Percentiles rank a stretch among this genome's conserved stretches.
Conservation (phyloP, 2,113 vertebrate species). For the Carassius carassius region DNA sequence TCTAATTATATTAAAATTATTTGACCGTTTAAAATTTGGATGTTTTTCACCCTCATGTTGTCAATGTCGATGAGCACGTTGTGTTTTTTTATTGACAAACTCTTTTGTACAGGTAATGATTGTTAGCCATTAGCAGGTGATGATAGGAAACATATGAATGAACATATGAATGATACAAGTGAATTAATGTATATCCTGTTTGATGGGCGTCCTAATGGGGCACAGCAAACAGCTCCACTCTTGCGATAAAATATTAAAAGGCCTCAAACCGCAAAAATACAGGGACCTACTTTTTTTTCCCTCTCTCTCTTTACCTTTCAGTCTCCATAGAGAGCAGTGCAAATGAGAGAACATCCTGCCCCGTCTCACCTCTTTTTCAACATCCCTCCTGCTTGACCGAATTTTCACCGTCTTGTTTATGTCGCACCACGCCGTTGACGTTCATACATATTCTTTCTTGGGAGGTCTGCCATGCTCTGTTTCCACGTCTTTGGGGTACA, state of each 20-base stretch:
- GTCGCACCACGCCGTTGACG: constrained; percentile 65
- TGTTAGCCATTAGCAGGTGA: constrained; percentile 66
- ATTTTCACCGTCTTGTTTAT: constrained; percentile 74
- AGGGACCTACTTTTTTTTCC: constrained; percentile 55
- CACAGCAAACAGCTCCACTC: constrained; percentile 64
- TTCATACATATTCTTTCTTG: constrained; percentile 72
- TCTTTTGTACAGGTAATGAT: constrained; percentile 65
- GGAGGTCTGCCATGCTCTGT: constrained; percentile 56
- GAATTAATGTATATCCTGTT: constrained; percentile 69
- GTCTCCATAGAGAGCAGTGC: constrained; percentile 58
- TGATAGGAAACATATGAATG: constrained; percentile 63
- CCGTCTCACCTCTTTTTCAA: constrained; percentile 68
- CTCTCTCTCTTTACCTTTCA: constrained; percentile 59
- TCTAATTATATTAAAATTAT: no score
- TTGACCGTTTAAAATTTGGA: not conserved
- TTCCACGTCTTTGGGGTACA: constrained; percentile 73
- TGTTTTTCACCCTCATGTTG: not conserved
- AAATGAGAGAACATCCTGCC: constrained; percentile 70
- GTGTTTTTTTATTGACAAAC: constrained; percentile 58
- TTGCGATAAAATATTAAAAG: constrained; percentile 72
- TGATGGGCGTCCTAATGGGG: constrained; percentile 73
- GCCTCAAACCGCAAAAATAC: constrained; percentile 62
- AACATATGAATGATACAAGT: no score
- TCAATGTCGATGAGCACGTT: not conserved
- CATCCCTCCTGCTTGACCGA: constrained; percentile 65